phyloP scores from a whole-genome alignment of 1,140 invertebrate species.

The Papilio helenus region DNA sequence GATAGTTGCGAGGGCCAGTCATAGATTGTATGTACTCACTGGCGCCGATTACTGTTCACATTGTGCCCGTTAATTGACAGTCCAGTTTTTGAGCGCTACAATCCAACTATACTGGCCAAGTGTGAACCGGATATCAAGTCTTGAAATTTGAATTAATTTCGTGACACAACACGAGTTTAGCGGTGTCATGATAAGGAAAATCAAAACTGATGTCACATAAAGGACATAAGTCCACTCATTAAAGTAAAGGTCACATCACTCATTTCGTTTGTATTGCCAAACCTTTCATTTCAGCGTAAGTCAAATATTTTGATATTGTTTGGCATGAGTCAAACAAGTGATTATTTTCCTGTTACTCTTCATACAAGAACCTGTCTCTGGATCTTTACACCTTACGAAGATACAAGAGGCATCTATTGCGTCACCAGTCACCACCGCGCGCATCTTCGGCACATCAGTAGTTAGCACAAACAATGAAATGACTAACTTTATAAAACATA shows the following conservation, averaged over 20 bases:
- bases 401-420: conserved; percentile 2
- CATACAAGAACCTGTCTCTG: neutral
- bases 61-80: no score
- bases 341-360: neutral
- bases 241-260: neutral
- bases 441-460: neutral
- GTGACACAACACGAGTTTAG: neutral
- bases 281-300: neutral
- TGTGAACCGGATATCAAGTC: no score
- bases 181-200: neutral
- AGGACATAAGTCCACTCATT: neutral
- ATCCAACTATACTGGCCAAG: no score
- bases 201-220: neutral
- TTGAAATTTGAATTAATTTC: neutral
- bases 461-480: neutral
- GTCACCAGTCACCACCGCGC: neutral
- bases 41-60: no score
- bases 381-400: neutral
- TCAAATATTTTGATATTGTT: neutral
- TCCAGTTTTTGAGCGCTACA: no score
- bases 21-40: no score
- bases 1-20: no score
- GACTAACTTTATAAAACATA: neutral
- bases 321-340: neutral
- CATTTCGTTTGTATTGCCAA: neutral